phyloP scores from a whole-genome alignment of 2,888 invertebrate genomes.

The Mactromeris polynyma region DNA sequence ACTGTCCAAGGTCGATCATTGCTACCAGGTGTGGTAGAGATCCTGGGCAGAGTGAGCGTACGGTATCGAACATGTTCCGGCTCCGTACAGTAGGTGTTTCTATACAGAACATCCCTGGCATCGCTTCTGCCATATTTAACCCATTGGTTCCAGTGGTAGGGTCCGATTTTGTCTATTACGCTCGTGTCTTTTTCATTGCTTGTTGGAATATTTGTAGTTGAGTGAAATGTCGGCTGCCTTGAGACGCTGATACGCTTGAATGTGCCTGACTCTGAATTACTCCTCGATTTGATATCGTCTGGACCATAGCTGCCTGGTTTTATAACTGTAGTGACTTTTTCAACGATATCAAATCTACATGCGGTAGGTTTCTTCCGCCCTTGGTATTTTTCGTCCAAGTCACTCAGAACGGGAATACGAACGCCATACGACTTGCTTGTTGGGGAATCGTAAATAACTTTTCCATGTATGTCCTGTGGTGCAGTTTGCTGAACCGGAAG shows the following conservation, averaged over 20 bases:
- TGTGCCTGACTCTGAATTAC: not conserved
- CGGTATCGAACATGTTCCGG: slow-evolving; percentile 66
- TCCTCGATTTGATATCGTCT: slow-evolving; percentile 13
- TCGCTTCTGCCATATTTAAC: slow-evolving; percentile 55
- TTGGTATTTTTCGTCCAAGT: slow-evolving; percentile 51
- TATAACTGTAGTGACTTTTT: slow-evolving; percentile 60
- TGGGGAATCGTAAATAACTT: not conserved
- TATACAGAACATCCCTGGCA: slow-evolving; percentile 72
- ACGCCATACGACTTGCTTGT: slow-evolving; percentile 34
- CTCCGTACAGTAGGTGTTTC: slow-evolving; percentile 67
- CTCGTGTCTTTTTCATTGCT: slow-evolving; percentile 21
- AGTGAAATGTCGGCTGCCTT: slow-evolving; percentile 63
- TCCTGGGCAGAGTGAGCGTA: slow-evolving; percentile 68
- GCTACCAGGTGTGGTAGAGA: slow-evolving; percentile 33
- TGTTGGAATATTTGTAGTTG: not conserved
- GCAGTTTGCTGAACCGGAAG: slow-evolving; percentile 44
- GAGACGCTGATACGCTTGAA: slow-evolving; percentile 28
- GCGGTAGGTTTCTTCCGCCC: slow-evolving; percentile 32
- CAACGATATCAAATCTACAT: slow-evolving; percentile 68
- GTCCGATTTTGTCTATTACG: slow-evolving; percentile 46
- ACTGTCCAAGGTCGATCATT: slow-evolving; percentile 61
- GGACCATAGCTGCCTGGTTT: slow-evolving; percentile 58
- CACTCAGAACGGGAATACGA: slow-evolving; percentile 56
- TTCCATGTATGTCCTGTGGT: not conserved
- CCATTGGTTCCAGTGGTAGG: slow-evolving; percentile 69